Base-by-base conservation (phyloP, 2,797 vertebrate genomes). In the Lophius americanus region DNA sequence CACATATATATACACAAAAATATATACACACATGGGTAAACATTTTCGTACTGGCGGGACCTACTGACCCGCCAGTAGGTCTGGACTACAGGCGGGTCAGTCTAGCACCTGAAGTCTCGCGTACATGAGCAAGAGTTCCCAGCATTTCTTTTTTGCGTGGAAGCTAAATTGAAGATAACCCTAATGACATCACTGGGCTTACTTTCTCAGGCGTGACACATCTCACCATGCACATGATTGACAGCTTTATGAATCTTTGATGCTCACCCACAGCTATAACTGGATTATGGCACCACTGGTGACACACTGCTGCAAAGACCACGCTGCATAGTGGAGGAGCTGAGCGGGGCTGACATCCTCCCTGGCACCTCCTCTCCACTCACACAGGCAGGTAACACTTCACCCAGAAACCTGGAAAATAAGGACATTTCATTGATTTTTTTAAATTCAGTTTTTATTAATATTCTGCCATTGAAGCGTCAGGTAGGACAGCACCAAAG, bases 221-320 rank as follows among this genome's bases (percentile, higher is more conserved):
- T 23, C 23, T 49, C 33, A 13, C 32, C 36, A 11, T 53, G 5
- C 13, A 51, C 9, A 39, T 11, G 1, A 7, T 52, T 12, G 58
- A 23, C 23, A 23, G 23, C 23, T 23, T 23, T 23, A 23, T 23
- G 23, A 23, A 23, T 23, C n/a, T 33, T 44, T 32, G 67, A 62
- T 61, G 52, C 89, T 93, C 75, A 94, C 93, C 92, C 85, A 91
- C 89, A 87, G 89, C 92, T 90, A 93, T 14, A 91, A 92, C 76
- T 79, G 82, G 86, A 88, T 92, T 79, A 92, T 85, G 83, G 85
- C 84, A 84, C 83, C 89, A 82, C 84, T 66, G 76, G 68, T 74
- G 84, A 90, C 74, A 74, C 76, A 42, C 73, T 86, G 86, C 88
- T 82, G 84, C 65, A 78, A 78, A 73, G 60, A 79, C 79, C 78